Percentiles rank a stretch among this genome's conserved stretches.
Evolutionary conservation across 37 sponge, comb jelly and placozoan species (phyloP).

Genomic region (Aphrocallistes beatrix): DNA sequence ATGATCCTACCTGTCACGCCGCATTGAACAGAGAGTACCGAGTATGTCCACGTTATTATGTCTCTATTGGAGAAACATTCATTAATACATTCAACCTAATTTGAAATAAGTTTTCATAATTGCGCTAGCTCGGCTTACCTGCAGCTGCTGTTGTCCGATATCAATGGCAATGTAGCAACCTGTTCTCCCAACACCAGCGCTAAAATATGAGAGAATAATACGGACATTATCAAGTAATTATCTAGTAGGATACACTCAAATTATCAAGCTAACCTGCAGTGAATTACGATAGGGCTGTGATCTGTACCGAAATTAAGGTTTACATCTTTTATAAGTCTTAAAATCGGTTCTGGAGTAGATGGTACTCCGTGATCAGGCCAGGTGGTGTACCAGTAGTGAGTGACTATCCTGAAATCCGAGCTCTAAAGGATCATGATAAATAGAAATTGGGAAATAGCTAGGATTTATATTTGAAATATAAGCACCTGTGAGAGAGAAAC

Average conservation of each 20-base stretch:
- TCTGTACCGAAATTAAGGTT: not conserved
- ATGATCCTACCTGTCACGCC: not conserved
- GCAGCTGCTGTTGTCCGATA: not conserved
- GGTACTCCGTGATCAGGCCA: slow-evolving; percentile 89
- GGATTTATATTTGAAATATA: not conserved
- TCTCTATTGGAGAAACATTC: not conserved
- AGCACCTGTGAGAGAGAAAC: not conserved
- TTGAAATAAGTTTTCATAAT: not conserved
- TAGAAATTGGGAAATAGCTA: not conserved
- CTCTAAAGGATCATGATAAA: not conserved
- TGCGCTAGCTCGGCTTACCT: not conserved
- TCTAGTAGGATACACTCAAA: not conserved
- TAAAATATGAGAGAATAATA: not conserved
- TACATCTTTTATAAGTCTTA: slow-evolving; percentile 47
- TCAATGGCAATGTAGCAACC: slow-evolving; percentile 13
- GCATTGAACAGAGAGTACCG: not conserved
- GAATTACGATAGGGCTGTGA: not conserved
- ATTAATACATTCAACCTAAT: not conserved
- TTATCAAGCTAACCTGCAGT: not conserved
- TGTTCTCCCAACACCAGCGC: slow-evolving; percentile 13
- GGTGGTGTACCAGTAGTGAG: slow-evolving; percentile 76
- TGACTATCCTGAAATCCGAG: not conserved
- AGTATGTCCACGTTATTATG: not conserved
- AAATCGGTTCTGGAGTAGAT: slow-evolving; percentile 42
- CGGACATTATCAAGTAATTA: not conserved